A percentile compares a stretch with the other conserved stretches of the same genome.
Conservation (phyloP, 2,888 invertebrate genomes). For the Chaetogeoica ovagalla region DNA sequence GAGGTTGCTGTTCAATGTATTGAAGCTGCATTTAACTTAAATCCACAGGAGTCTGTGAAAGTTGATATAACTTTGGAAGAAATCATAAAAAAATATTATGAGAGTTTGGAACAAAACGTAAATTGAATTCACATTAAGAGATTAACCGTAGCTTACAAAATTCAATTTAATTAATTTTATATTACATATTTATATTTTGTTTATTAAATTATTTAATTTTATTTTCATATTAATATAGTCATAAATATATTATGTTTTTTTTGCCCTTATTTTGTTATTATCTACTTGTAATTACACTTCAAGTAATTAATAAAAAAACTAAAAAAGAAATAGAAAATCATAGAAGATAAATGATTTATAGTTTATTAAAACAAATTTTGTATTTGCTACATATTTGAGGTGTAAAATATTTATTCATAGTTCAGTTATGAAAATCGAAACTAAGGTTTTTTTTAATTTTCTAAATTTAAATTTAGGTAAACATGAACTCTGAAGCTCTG, state of each 20-base stretch:
- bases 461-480: neutral
- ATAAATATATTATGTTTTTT: neutral
- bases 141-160: neutral
- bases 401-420: too few species aligned
- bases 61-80: neutral
- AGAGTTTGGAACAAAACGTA: neutral
- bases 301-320: too few species aligned
- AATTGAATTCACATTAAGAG: neutral
- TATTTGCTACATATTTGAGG: too few species aligned
- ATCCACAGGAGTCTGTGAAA: neutral
- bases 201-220: neutral
- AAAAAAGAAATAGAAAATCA: too few species aligned
- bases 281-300: too few species aligned
- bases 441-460: neutral
- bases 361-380: too few species aligned
- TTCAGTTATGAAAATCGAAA: neutral
- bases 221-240: too few species aligned
- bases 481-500: neutral
- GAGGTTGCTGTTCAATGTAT: constrained; percentile 54
- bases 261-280: too few species aligned
- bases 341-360: too few species aligned
- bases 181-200: neutral
- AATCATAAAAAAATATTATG: constrained; percentile 4
- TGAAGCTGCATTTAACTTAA: constrained; percentile 46
- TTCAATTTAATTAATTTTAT: neutral